Evolutionary conservation across 2,797 vertebrate species (phyloP), one percentile per base, ranked within the genome.

Genomic region (Pelobates cultripes): DNA sequence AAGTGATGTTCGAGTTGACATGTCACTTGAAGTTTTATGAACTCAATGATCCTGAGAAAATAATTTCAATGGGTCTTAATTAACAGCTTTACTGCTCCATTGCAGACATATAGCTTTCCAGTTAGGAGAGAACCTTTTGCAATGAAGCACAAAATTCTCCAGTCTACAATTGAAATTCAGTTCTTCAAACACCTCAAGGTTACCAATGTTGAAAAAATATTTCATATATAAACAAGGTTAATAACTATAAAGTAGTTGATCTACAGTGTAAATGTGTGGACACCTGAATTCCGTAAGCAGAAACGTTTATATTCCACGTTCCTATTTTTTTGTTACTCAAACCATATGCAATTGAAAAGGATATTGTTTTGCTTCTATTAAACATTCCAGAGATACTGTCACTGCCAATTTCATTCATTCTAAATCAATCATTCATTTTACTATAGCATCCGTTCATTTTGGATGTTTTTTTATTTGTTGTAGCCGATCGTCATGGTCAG

Each of bases 61-160:
- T 84, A 73, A 84, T 75, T 79, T 57, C 82, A 84, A 75, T 79
- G 79, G 72, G 66, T 79, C 82, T 71, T 84, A 79, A 84, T 84
- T 84, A 84, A 64, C 53, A 51, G 82, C 77, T 84, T 84, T 79
- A 71, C 82, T 84, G 82, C 82, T 79, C 79, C 66, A 79, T 17
- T 79, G 77, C 81, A 75, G 72, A 79, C 76, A 74, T 70, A 79
- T 43, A 78, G 71, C 76, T 64, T 64, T 73, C n/a, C 57, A 79
- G 72, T 66, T 75, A 66, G 71, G 15, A 45, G 13, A n/a, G 57
- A 75, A 55, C 66, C 60, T 84, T 84, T 61, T 75, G 61, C 77
- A 66, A 66, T 71, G 72, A 79, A 79, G 77, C 68, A 12, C 55
- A 75, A 74, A 43, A 79, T 70, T 68, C 53, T 47, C 40, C 47